Percentiles rank a stretch among this genome's conserved stretches.
phyloP scores from a whole-genome alignment of 2,888 invertebrate genomes.

The Escarpia spicata region DNA sequence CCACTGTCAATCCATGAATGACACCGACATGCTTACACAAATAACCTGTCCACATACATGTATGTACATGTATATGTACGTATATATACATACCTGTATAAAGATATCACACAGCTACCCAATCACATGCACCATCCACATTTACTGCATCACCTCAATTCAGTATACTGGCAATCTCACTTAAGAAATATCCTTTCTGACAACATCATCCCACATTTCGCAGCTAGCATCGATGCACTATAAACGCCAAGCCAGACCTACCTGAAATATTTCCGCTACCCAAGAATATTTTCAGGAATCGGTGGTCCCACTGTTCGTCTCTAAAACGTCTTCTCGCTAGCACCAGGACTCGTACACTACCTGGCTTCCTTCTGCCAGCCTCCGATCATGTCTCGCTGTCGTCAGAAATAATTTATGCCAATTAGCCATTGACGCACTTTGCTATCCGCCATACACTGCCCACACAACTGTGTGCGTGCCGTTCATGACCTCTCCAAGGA shows the following conservation, averaged over 20 bases:
- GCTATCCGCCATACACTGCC: background rate
- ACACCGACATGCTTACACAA: background rate
- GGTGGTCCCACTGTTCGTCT: background rate
- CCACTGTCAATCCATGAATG: background rate
- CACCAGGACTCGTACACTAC: slow-evolving; percentile 2
- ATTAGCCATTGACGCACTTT: background rate
- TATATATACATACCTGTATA: too few relatives aligned
- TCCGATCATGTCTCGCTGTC: background rate
- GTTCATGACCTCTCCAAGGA: background rate
- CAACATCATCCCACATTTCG: background rate
- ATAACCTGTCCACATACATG: background rate
- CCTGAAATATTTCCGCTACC: background rate
- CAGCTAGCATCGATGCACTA: background rate
- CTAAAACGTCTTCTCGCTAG: background rate
- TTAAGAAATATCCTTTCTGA: background rate
- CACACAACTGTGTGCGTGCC: background rate
- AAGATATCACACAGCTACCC: background rate
- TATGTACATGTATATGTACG: too few relatives aligned
- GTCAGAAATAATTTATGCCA: slow-evolving; percentile 16
- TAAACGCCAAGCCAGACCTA: background rate
- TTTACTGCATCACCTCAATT: background rate
- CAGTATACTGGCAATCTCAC: background rate
- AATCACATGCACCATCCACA: background rate
- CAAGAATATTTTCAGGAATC: background rate
- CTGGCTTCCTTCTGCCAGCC: background rate